Conservation (phyloP, 2,888 invertebrate species). For the Selenia dentaria region DNA sequence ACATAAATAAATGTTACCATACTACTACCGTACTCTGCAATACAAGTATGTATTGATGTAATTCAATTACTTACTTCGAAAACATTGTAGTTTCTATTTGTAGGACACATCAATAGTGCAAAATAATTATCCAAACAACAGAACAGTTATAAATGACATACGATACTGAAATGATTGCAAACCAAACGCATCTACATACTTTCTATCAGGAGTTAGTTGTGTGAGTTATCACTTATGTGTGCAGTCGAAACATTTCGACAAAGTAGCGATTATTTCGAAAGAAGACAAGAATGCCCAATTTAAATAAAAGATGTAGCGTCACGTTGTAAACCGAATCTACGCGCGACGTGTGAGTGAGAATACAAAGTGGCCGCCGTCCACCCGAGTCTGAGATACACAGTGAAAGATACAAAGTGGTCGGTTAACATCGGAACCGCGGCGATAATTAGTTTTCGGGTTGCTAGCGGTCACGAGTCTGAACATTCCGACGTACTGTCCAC, state of each 20-base stretch:
- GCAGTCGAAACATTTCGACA: conserved; percentile 10
- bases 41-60: too few relatives aligned
- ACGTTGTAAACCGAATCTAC: conserved; percentile 26
- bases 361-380: conserved; percentile 20
- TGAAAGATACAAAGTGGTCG: conserved; percentile 33
- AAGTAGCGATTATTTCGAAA: conserved; percentile 21
- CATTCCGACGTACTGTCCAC: conserved; percentile 68
- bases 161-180: conserved; percentile 28
- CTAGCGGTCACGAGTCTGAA: conserved; percentile 64
- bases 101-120: too few relatives aligned
- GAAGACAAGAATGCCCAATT: conserved; percentile 23
- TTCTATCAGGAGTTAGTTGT: too few relatives aligned
- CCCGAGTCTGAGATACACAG: conserved; percentile 11
- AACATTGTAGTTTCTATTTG: too few relatives aligned
- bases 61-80: too few relatives aligned
- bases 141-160: too few relatives aligned
- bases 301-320: conserved; percentile 26
- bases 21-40: too few relatives aligned
- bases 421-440: conserved; percentile 48
- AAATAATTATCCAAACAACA: conserved; percentile 7
- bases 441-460: conserved; percentile 72
- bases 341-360: conserved; percentile 21
- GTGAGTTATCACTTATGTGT: conserved; percentile 6
- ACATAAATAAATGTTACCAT: too few relatives aligned
- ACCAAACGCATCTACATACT: conserved; percentile 30